Evolutionary conservation across 2,113 vertebrate species (phyloP), one percentile per base, ranked within the genome.

Genomic region (Onychostoma macrolepis): DNA sequence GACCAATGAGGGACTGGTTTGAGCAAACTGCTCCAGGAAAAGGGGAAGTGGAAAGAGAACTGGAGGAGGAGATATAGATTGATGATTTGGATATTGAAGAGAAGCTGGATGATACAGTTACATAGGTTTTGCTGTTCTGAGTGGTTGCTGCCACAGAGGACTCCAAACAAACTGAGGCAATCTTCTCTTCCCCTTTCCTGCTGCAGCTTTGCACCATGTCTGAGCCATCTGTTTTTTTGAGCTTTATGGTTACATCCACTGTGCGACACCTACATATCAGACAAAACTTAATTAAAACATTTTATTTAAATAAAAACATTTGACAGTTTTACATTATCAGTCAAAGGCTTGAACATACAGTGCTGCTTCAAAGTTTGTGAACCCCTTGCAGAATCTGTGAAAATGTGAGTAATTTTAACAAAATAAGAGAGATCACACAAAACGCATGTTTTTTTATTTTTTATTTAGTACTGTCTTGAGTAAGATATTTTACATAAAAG

Each of bases 281-380:
- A 36, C 36, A 33, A 86, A 38, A 86, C 33, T 89, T 8, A 65
- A 69, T 24, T 61, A 67, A 63, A 41, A 88, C 36, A 41, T 24
- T 53, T 56, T 4, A 79, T 15, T 30, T 0, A 13, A 56, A 21
- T 56, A 76, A 33, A 87, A 1, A 71, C 84, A 6, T 77, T 43
- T 10, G 15, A 50, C 74, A 76, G 67, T 71, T 67, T 30, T 28
- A 28, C 41, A 71, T 3, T 71, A 38, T 2, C 8, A 24, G 30
- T 71, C 1, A 10, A 17, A 69, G 28, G 15, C 3, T 33, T 17
- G 15, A 69, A 33, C 28, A 19, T 30, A 63, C n/a, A n/a, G n/a
- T n/a, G n/a, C n/a, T n/a, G n/a, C n/a, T n/a, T n/a, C n/a, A n/a
- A n/a, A n/a, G n/a, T n/a, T n/a, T n/a, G n/a, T n/a, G n/a, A n/a